These are phyloP conservation scores for Rhinichthys osculus DNA, from an alignment of 2,797 vertebrate species.

Conservation along the genomic window DNA sequence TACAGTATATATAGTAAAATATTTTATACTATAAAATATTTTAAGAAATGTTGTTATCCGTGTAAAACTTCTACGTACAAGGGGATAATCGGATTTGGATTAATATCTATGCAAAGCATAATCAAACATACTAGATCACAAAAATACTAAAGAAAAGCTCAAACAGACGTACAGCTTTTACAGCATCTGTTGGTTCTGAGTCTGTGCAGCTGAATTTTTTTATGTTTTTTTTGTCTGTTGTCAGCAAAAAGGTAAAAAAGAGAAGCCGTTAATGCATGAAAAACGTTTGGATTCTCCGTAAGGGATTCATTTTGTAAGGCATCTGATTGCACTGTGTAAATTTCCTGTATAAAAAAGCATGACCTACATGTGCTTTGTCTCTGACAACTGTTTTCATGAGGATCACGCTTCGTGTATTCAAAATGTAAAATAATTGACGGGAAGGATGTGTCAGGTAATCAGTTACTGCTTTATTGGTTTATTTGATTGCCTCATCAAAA, in stretches of 20 bases:
- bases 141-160: slow-evolving; percentile 52
- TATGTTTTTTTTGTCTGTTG: slow-evolving; percentile 15
- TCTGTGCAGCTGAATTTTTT: slow-evolving; percentile 32
- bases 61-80: slow-evolving; percentile 47
- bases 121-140: slow-evolving; percentile 64
- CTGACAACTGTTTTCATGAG: slow-evolving; percentile 56
- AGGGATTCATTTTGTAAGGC: slow-evolving; percentile 18
- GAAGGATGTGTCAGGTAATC: slow-evolving; percentile 65
- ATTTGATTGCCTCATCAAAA: slow-evolving; percentile 69
- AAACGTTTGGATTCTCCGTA: neutral
- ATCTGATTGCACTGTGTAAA: slow-evolving; percentile 42
- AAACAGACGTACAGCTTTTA: slow-evolving; percentile 6
- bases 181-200: slow-evolving; percentile 27
- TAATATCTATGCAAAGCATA: slow-evolving; percentile 78
- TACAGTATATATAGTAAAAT: neutral
- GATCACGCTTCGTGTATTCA: slow-evolving; percentile 52
- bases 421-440: slow-evolving; percentile 53
- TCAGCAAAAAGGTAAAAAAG: neutral
- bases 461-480: slow-evolving; percentile 66
- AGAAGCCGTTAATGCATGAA: slow-evolving; percentile 4
- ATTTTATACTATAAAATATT: slow-evolving; percentile 5
- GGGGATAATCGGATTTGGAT: slow-evolving; percentile 52
- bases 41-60: slow-evolving; percentile 29
- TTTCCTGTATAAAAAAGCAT: slow-evolving; percentile 45
- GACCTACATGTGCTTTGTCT: slow-evolving; percentile 48